Conservation (phyloP, 2,888 invertebrate genomes). For the Serrognathus titanus region DNA sequence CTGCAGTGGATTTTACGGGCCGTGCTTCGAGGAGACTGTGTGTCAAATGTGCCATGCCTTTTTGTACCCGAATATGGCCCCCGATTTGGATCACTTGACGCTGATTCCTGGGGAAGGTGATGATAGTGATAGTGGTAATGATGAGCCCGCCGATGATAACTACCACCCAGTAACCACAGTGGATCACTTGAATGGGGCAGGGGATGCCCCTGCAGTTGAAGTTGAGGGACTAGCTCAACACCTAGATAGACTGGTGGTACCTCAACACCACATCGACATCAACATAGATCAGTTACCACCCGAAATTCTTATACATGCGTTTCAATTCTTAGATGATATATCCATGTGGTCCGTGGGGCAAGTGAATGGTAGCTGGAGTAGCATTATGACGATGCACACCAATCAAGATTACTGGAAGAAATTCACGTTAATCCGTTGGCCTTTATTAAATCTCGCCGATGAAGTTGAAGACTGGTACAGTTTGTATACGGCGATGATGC, state of each 20-base stretch:
- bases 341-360: conserved; percentile 85
- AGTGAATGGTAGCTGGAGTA: conserved; percentile 82
- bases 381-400: conserved; percentile 70
- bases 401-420: conserved; percentile 77
- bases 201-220: conserved; percentile 20
- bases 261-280: conserved; percentile 26
- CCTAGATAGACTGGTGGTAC: conserved; percentile 26
- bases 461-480: conserved; percentile 74
- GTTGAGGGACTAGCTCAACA: conserved; percentile 29
- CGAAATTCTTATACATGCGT: conserved; percentile 76
- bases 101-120: conserved; percentile 61
- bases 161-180: conserved; percentile 20
- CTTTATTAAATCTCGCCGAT: conserved; percentile 67
- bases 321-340: conserved; percentile 86
- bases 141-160: conserved; percentile 77
- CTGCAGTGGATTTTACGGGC: conserved; percentile 90
- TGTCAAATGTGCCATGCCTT: conserved; percentile 91
- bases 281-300: conserved; percentile 38
- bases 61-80: conserved; percentile 71
- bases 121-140: conserved; percentile 81
- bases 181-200: conserved; percentile 23
- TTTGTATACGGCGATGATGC: conserved; percentile 64
- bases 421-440: conserved; percentile 78
- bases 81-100: conserved; percentile 34
- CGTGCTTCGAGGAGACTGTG: conserved; percentile 85